Evolutionary conservation across 1,140 invertebrate genomes (phyloP), one percentile per base, ranked within the genome.

Genomic region (Drosophila nikananu): DNA sequence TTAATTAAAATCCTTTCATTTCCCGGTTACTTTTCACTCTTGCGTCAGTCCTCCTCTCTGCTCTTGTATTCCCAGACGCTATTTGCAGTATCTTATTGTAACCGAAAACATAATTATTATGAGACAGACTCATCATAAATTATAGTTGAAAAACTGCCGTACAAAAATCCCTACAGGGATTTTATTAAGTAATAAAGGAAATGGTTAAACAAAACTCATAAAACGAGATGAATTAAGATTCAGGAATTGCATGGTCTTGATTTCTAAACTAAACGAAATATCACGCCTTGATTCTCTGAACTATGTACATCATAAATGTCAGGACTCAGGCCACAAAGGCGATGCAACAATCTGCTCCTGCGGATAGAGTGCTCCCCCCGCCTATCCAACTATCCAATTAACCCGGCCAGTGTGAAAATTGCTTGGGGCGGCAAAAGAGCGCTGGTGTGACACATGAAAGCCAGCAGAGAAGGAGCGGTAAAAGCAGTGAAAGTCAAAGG

Each of bases 1-100:
- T 90, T 82, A 90, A 90, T 90, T 90, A 90, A 90, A 90, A 90
- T 80, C 86, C 81, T 82, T 90, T 90, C 78, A 80, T 90, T 73
- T 61, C 75, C 72, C 67, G 59, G 75, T 65, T 67, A 64, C 23
- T 35, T 41, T 55, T 27, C 51, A 61, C 41, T 51, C 37, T 58
- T 21, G 21, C 35, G 54, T n/a, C 54, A 23, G 41, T 42, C 12
- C 17, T 19, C 63, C 25, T 17, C 63, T 41, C 17, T 51, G 51
- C 32, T 17, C 41, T 39, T 64, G 51, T 54, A 54, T 66, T 73
- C 76, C 77, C 60, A n/a, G 44, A 13, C 30, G 61, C 10, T 44
- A 60, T 71, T 65, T 72, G 61, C 60, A 68, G 60, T 32, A 41
- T 49, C 58, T 49, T 19, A 49, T 74, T 74, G 68, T 61, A 15